Evolutionary conservation across 2,797 vertebrate genomes (phyloP).

Genomic region (Gymnoscopelus braueri): DNA sequence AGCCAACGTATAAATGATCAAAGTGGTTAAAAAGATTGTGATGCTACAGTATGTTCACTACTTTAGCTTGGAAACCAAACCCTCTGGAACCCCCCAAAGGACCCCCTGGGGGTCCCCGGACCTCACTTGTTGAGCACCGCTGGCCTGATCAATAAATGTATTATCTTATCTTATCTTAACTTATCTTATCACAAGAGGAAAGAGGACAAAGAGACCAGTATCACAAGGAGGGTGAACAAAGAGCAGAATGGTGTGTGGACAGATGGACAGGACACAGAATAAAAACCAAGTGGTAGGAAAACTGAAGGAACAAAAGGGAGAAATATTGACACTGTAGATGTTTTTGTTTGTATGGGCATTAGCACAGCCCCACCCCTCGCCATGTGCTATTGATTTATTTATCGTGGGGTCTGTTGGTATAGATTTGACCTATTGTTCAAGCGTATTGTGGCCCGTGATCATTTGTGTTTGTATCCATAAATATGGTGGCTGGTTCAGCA

Average conservation of each 20-base stretch:
- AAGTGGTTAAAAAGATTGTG: no score
- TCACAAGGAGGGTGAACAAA: background rate
- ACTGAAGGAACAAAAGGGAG: slow-evolving; percentile 15
- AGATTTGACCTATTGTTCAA: slow-evolving; percentile 52
- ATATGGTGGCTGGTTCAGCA: slow-evolving; percentile 7
- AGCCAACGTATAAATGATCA: no score
- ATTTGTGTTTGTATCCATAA: no score
- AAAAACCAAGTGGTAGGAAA: slow-evolving; percentile 28
- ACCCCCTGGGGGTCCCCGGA: no score
- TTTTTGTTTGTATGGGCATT: slow-evolving; percentile 18
- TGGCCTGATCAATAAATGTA: no score
- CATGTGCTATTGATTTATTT: slow-evolving; percentile 45
- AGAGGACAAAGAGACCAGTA: slow-evolving; percentile 12
- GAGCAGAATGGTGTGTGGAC: background rate
- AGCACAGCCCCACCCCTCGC: slow-evolving; percentile 5
- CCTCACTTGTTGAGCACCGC: no score
- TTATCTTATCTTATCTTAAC: no score
- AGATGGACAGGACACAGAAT: slow-evolving; percentile 5
- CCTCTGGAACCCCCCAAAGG: no score
- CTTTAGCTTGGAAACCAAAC: no score
- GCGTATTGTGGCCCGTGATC: no score
- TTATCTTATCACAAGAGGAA: background rate
- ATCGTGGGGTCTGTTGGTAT: slow-evolving; percentile 33
- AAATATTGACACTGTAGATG: slow-evolving; percentile 1
- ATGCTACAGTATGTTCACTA: no score